Conservation (phyloP, 2,797 vertebrate genomes). For the Hydrolagus colliei region DNA sequence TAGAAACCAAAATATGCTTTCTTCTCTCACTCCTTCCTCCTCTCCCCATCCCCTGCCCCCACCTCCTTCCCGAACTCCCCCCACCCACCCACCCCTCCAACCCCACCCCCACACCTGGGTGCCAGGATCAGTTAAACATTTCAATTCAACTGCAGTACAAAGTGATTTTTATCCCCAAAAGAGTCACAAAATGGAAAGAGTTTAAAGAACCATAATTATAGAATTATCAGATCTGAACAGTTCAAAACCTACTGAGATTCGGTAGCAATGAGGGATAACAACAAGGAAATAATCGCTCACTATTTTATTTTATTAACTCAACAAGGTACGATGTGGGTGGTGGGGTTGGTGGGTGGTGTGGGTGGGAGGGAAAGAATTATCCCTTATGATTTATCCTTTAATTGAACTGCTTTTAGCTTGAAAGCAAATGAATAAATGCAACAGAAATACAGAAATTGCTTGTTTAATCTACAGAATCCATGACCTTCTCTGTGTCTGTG, state of each 20-base stretch:
- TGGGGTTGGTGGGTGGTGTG: not conserved
- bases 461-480: too few relatives aligned
- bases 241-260: not conserved
- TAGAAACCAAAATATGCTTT: too few relatives aligned
- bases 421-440: not conserved
- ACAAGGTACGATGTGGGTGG: not conserved
- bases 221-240: not conserved
- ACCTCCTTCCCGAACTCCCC: not conserved
- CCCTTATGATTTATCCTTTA: too few relatives aligned
- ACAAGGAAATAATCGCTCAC: not conserved
- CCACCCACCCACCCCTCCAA: too few relatives aligned
- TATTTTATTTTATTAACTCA: not conserved
- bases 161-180: too few relatives aligned
- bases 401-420: not conserved
- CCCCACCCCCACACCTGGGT: too few relatives aligned
- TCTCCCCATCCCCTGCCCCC: not conserved
- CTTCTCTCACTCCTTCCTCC: too few relatives aligned
- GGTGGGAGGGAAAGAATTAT: not conserved
- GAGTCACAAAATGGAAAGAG: not conserved
- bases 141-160: too few relatives aligned
- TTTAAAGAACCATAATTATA: not conserved
- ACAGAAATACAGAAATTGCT: too few relatives aligned
- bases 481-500: too few relatives aligned
- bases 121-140: too few relatives aligned
- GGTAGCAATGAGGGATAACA: not conserved